Base-by-base conservation (phyloP, 2,797 vertebrate species). In the Capromys pilorides region DNA sequence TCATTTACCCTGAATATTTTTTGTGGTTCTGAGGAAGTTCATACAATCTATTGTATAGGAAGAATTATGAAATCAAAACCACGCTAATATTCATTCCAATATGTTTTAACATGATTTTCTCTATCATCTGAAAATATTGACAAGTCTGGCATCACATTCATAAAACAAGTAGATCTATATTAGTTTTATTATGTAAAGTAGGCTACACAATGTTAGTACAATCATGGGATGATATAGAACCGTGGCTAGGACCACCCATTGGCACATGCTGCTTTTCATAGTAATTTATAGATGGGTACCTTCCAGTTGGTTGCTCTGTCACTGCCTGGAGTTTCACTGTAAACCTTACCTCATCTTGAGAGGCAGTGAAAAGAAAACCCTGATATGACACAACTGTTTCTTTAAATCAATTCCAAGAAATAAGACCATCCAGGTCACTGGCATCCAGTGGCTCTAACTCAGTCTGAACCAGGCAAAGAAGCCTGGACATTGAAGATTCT, bases 141-240 rank as follows among this genome's bases (percentile, higher is more conserved):
- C 6, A 59, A 95, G n/a, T 9, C 21, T 93, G 21, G 0, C 31
- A 49, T 22, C 82, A 26, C n/a, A 31, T 3, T 81, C n/a, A 22
- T 82, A 87, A 14, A 2, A 39, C 19, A 82, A 90, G 59, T 9
- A 51, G 2, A 1, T 61, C 1, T 49, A 33, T 31, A 36, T 1
- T 59, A 33, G 24, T 36, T 86, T 11, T 24, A 31, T 83, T 88
- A 80, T 82, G 73, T 86, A 80, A 95, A 94, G 24, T 10, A 91
- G 36, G 36, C 33, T 57, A 51, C 19, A 21, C 5, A 14, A 19
- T 22, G 28, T 5, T 21, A 78, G 31, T 9, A 45, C 54, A 92
- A 82, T 19, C 22, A 57, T 49, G 79, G 5, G 33, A 75, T 22
- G 39, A 18, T 26, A 69, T 49, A 19, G 28, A 54, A 66, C 11